Evolutionary conservation across 1,140 invertebrate species (phyloP).

Genomic region (Campoletis sonorensis): DNA sequence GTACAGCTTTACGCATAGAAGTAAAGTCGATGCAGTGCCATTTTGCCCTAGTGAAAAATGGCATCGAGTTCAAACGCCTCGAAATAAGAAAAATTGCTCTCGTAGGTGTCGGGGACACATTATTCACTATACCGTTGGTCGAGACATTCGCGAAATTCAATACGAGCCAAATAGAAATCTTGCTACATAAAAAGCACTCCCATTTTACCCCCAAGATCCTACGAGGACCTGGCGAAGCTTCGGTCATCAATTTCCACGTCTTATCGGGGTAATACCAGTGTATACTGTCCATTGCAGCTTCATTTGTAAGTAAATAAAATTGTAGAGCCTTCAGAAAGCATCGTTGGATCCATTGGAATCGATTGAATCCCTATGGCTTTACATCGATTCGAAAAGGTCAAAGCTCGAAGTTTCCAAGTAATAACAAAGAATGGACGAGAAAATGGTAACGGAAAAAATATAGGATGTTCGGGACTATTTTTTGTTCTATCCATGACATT

Average conservation of each 20-base stretch:
- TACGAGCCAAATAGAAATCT: conserved; percentile 55
- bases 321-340: neutral
- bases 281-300: neutral
- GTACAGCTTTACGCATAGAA: conserved; percentile 44
- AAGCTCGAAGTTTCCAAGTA: no score
- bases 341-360: conserved; percentile 2
- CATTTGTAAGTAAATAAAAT: conserved; percentile 23
- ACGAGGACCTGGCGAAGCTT: conserved; percentile 24
- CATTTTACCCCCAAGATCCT: neutral
- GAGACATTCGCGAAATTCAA: conserved; percentile 46
- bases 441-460: no score
- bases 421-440: no score
- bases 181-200: neutral
- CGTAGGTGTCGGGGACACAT: conserved; percentile 45
- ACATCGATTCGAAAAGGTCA: neutral
- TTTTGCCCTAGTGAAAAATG: conserved; percentile 63
- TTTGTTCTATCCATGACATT: no score
- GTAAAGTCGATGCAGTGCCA: conserved; percentile 21
- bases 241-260: conserved; percentile 63
- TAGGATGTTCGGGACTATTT: no score
- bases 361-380: neutral
- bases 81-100: conserved; percentile 69
- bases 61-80: conserved; percentile 60
- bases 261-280: conserved; percentile 5
- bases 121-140: conserved; percentile 53